Evolutionary conservation across 2,888 invertebrate genomes (phyloP).

Genomic region (Drosophila tripunctata): DNA sequence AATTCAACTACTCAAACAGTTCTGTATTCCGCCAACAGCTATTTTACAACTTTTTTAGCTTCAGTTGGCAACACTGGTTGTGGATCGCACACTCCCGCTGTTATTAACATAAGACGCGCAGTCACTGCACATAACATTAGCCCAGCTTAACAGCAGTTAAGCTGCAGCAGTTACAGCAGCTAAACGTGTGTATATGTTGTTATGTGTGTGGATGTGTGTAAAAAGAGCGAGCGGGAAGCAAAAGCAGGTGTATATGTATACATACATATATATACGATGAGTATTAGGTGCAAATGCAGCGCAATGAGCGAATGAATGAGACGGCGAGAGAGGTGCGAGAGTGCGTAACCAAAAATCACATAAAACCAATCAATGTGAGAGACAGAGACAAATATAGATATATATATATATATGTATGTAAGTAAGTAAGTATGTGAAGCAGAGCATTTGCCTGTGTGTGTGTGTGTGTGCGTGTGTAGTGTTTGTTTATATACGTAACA

Average conservation of each 20-base stretch:
- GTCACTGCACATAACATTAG: conserved; percentile 3
- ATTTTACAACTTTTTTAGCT: too few species aligned
- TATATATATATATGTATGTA: background rate
- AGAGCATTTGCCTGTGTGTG: conserved; percentile 7
- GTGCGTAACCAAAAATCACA: conserved; percentile 9
- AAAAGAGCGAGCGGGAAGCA: conserved; percentile 5
- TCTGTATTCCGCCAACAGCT: too few species aligned
- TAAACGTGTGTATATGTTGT: background rate
- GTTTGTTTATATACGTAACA: conserved; percentile 1
- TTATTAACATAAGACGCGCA: background rate
- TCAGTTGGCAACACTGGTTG: too few species aligned
- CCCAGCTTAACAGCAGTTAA: conserved; percentile 2
- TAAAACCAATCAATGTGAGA: conserved; percentile 12
- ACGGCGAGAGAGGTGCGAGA: conserved; percentile 15
- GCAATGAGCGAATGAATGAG: conserved; percentile 42
- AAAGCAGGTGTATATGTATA: conserved; percentile 4
- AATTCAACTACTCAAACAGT: too few species aligned
- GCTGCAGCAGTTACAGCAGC: conserved; percentile 1
- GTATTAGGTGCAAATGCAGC: conserved; percentile 6
- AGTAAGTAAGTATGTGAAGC: conserved; percentile 10
- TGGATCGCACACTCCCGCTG: background rate
- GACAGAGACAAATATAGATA: conserved; percentile 3
- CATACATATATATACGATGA: background rate
- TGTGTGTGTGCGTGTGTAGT: conserved; percentile 23
- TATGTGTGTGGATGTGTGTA: conserved; percentile 8